A percentile compares a stretch with the other conserved stretches of the same genome.
Conservation (phyloP, 2,888 invertebrate genomes). For the Epicampocera succincta region DNA sequence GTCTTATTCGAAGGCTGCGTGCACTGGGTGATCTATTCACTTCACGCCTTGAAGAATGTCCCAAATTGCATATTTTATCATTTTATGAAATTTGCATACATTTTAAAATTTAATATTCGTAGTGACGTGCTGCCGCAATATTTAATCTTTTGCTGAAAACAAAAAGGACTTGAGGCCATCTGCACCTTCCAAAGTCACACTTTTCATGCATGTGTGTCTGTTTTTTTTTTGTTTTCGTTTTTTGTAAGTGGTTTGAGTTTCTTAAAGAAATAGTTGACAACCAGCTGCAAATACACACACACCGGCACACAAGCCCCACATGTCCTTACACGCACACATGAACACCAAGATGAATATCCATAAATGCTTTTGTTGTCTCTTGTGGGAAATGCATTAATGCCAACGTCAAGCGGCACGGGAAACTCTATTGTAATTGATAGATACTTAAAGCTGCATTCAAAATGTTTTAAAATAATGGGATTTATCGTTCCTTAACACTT, state of each 20-base stretch:
- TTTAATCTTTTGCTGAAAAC: not conserved
- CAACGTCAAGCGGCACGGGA: constrained; percentile 27
- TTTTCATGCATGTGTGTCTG: not conserved
- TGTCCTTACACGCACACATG: not conserved
- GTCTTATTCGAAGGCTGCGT: too few species aligned
- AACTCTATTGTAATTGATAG: constrained; percentile 57
- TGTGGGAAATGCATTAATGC: constrained; percentile 15
- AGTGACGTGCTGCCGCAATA: not conserved
- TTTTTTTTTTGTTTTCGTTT: too few species aligned
- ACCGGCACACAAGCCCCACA: too few species aligned
- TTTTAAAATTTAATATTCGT: not conserved
- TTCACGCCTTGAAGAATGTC: not conserved
- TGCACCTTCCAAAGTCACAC: not conserved
- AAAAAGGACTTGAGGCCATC: constrained; percentile 4
- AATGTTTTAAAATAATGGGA: constrained; percentile 31
- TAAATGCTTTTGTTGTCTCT: constrained; percentile 38
- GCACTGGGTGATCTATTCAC: too few species aligned
- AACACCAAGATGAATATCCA: not conserved
- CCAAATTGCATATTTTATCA: not conserved
- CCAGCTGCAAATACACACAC: too few species aligned
- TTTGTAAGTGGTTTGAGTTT: not conserved
- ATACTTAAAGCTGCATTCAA: constrained; percentile 40
- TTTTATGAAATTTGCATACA: not conserved
- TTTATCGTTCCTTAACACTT: constrained; percentile 1
- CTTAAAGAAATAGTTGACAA: constrained; percentile 24